These are phyloP conservation scores for Drosophila parvula DNA, from an alignment of 1,140 invertebrate species.

Conservation along the genomic window DNA sequence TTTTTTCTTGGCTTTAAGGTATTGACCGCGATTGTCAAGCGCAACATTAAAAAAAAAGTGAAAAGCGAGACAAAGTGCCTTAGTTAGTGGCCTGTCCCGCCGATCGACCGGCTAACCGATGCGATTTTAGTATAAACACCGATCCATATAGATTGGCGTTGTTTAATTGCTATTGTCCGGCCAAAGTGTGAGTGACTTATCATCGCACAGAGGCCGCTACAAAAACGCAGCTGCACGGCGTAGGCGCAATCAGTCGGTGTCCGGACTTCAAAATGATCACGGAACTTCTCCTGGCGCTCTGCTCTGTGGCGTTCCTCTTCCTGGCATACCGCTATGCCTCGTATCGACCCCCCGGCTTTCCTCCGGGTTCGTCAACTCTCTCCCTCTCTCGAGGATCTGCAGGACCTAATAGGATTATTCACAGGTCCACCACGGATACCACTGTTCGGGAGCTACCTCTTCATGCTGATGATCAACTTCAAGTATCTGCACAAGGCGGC, in stretches of 20 bases:
- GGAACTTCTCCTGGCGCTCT: constrained; percentile 46
- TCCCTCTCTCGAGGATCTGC: not conserved
- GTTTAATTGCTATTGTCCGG: constrained; percentile 29
- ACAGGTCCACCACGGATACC: constrained; percentile 78
- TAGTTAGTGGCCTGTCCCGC: not conserved
- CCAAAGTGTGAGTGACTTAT: constrained; percentile 29
- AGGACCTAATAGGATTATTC: constrained; percentile 15
- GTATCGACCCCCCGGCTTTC: constrained; percentile 62
- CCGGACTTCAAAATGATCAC: constrained; percentile 65
- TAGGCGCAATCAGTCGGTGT: constrained; percentile 38
- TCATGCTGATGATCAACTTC: constrained; percentile 70
- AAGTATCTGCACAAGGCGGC: constrained; percentile 78
- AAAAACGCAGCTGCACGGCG: constrained; percentile 32
- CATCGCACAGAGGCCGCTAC: constrained; percentile 30
- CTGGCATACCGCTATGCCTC: constrained; percentile 65
- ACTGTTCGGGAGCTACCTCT: constrained; percentile 77
- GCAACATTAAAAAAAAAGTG: constrained; percentile 5
- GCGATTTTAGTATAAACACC: constrained; percentile 23
- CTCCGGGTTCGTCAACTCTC: constrained; percentile 62
- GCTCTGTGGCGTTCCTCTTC: constrained; percentile 46
- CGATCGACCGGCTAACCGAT: constrained; percentile 24
- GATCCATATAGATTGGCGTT: constrained; percentile 45
- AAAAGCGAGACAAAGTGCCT: constrained; percentile 12
- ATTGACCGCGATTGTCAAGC: constrained; percentile 10
- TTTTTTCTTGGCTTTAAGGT: not conserved